Evolutionary conservation across 53 echinoderm and acorn worm species (phyloP).

Genomic region (Echinometra lucunter): DNA sequence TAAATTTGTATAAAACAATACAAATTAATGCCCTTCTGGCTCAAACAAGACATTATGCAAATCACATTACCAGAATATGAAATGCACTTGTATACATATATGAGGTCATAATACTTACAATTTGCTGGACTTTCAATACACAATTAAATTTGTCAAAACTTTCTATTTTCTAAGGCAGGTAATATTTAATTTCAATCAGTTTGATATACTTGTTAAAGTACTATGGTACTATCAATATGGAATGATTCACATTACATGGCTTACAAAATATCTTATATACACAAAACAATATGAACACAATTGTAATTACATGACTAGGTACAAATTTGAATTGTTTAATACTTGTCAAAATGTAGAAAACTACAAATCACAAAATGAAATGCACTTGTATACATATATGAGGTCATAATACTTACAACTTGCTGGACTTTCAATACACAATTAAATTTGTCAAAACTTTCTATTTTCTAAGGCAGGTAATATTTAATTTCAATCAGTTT

Average conservation of each 20-base stretch:
- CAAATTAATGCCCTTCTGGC: no score
- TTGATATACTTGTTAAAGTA: not conserved
- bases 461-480: not conserved
- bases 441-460: not conserved
- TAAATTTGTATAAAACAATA: no score
- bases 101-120: constrained; percentile 15
- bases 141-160: not conserved
- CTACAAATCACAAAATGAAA: not conserved
- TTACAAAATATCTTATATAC: not conserved
- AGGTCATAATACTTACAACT: constrained; percentile 8
- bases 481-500: not conserved
- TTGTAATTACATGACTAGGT: no score
- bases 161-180: not conserved
- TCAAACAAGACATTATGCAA: no score
- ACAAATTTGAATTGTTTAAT: no score
- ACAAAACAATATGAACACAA: not conserved
- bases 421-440: not conserved
- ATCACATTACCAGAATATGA: constrained; percentile 6
- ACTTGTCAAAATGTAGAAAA: no score
- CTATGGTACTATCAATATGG: not conserved
- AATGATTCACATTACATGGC: not conserved
- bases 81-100: not conserved
- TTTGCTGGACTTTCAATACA: not conserved
- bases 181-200: not conserved
- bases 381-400: constrained; percentile 11